Conservation (phyloP, 2,113 vertebrate genomes). For the Pundamilia nyererei region DNA sequence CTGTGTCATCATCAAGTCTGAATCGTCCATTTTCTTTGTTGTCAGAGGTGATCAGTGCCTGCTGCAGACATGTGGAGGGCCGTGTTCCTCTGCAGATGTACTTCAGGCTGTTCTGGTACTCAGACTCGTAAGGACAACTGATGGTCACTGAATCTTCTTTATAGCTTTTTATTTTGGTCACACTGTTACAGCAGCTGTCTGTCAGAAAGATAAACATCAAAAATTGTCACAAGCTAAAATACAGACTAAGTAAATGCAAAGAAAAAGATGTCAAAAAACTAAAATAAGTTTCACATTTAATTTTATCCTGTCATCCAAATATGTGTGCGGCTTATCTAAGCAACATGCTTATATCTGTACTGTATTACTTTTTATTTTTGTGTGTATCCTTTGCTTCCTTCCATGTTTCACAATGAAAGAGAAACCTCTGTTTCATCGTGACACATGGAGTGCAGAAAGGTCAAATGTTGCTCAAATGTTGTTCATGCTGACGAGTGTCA, state of each 20-base stretch:
- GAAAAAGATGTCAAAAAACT: neutral
- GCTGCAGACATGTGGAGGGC: slow-evolving; percentile 12
- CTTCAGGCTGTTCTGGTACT: neutral
- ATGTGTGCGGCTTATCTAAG: neutral
- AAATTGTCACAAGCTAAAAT: neutral
- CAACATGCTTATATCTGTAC: neutral
- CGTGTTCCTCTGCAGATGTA: slow-evolving; percentile 33
- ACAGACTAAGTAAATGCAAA: neutral
- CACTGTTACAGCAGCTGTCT: slow-evolving; percentile 24
- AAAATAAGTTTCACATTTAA: neutral
- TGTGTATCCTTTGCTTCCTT: neutral
- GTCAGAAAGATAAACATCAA: neutral
- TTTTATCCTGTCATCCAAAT: neutral
- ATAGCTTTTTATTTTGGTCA: neutral
- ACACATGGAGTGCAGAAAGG: neutral
- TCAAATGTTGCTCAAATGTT: neutral
- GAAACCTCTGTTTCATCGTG: neutral
- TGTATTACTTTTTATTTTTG: neutral
- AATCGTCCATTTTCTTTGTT: neutral
- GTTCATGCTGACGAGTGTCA: accelerated
- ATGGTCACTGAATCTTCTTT: neutral
- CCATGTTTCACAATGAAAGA: neutral
- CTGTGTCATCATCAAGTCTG: neutral
- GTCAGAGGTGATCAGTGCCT: neutral
- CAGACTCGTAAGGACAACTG: neutral